Conservation (phyloP, 2,797 vertebrate species). For the Sphaeramia orbicularis region DNA sequence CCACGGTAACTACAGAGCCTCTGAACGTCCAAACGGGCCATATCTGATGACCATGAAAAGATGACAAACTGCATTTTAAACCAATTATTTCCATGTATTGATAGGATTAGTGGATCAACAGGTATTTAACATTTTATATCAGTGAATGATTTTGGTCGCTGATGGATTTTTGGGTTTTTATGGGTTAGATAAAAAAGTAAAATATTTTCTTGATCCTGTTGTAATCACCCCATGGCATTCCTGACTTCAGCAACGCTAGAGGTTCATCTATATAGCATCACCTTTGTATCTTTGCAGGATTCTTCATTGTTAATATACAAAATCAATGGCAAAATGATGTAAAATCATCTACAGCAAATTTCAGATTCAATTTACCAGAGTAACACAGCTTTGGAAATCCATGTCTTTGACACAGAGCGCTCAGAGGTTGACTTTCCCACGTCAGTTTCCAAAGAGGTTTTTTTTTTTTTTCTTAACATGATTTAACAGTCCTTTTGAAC, state of each 20-base stretch:
- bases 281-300: not conserved
- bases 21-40: too few relatives aligned
- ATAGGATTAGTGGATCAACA: too few relatives aligned
- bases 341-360: not conserved
- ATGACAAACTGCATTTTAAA: too few relatives aligned
- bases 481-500: conserved; percentile 49
- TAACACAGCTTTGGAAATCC: conserved; percentile 1
- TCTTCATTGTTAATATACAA: conserved; percentile 2
- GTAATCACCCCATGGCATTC: not conserved
- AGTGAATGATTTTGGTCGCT: too few relatives aligned
- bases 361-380: conserved; percentile 4
- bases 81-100: too few relatives aligned
- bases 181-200: not conserved
- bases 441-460: not conserved
- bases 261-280: not conserved
- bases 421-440: conserved; percentile 23
- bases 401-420: not conserved
- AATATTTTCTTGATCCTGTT: not conserved
- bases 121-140: too few relatives aligned
- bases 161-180: too few relatives aligned
- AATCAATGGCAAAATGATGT: not conserved
- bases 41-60: too few relatives aligned
- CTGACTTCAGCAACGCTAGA: not conserved
- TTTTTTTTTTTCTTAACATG: conserved; percentile 31
- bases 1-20: too few relatives aligned